Conservation (phyloP, 2,888 invertebrate species). For the Rhyacophila evoluta region DNA sequence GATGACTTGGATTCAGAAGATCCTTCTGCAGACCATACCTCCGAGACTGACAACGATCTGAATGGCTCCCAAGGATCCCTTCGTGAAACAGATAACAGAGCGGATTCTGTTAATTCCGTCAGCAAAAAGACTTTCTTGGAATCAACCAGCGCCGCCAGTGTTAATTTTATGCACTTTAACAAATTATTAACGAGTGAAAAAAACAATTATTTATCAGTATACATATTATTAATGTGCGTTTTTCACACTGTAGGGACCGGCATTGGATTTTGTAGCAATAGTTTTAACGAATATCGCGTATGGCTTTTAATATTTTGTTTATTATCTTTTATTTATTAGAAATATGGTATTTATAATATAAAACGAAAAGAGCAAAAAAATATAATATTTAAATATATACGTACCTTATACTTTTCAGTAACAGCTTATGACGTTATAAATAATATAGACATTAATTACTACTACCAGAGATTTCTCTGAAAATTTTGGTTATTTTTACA, state of each 20-base stretch:
- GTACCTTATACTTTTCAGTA: not conserved
- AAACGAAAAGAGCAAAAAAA: not conserved
- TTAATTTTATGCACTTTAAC: not conserved
- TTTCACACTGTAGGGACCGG: not conserved
- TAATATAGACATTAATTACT: not conserved
- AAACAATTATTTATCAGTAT: constrained; percentile 8
- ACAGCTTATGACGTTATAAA: constrained; percentile 4
- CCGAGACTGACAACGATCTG: constrained; percentile 67
- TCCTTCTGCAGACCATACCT: constrained; percentile 51
- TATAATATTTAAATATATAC: constrained; percentile 9
- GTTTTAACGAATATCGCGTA: not conserved
- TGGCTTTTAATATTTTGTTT: constrained; percentile 46
- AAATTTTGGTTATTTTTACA: not conserved
- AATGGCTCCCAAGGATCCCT: constrained; percentile 76
- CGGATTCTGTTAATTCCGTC: constrained; percentile 56
- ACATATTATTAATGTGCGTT: constrained; percentile 7
- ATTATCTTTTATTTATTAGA: constrained; percentile 29
- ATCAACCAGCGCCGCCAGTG: constrained; percentile 38
- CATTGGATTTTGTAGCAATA: not conserved
- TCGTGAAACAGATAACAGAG: constrained; percentile 70
- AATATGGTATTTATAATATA: not conserved
- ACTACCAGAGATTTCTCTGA: not conserved
- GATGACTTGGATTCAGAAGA: constrained; percentile 65
- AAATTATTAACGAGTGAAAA: not conserved
- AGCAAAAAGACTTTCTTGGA: constrained; percentile 66